Conservation (phyloP, 2,888 invertebrate species). For the Siphlonurus alternatus region DNA sequence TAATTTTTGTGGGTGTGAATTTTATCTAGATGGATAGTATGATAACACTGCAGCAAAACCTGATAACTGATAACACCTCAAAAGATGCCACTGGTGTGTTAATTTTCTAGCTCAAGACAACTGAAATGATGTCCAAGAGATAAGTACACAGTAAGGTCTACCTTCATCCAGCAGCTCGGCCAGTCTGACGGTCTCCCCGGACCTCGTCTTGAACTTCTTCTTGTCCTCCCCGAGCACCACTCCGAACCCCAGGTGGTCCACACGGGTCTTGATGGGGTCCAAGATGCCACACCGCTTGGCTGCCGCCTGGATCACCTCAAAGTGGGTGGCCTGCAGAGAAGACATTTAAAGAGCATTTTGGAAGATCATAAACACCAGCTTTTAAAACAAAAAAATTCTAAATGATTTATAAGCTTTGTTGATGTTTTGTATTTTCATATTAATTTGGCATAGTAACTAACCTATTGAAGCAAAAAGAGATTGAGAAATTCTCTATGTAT, state of each 20-base stretch:
- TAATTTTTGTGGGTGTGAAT: no score
- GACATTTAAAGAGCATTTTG: not conserved
- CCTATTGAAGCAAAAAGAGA: not conserved
- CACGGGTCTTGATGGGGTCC: constrained; percentile 40
- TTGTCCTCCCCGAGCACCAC: constrained; percentile 96
- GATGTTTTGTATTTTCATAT: not conserved
- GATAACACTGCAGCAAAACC: no score
- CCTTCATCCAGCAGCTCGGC: constrained; percentile 82
- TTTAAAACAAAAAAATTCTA: no score
- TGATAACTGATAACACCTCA: no score
- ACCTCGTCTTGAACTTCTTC: constrained; percentile 97
- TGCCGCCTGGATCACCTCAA: constrained; percentile 58
- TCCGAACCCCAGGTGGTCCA: constrained; percentile 91
- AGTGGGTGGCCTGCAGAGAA: constrained; percentile 39
- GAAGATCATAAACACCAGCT: no score
- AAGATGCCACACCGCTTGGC: constrained; percentile 62
- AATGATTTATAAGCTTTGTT: no score
- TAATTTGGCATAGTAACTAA: not conserved
- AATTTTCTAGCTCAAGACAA: no score
- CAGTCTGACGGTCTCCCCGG: constrained; percentile 86
- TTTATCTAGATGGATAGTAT: no score
- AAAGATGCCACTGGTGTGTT: no score
- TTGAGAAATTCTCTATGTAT: not conserved
- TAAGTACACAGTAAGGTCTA: no score
- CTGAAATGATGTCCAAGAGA: no score